Evolutionary conservation across 2,797 vertebrate species (phyloP), one percentile per base, ranked within the genome.

Genomic region (Falco novaeseelandiae): DNA sequence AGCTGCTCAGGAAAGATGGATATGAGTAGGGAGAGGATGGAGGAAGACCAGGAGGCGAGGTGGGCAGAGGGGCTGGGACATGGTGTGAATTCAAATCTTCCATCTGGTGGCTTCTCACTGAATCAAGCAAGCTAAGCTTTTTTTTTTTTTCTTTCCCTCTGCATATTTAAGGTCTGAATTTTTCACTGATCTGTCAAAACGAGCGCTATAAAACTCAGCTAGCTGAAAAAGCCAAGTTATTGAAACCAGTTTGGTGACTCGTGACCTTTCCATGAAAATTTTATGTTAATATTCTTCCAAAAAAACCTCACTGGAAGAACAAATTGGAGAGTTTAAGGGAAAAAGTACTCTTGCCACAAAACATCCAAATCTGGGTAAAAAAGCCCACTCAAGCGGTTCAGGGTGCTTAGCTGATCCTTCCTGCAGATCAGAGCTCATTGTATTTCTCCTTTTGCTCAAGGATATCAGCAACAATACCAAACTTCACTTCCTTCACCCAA

Each of bases 361-460:
- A 12, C 30, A 54, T 30, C 67, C 89, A 34, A 77, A 57, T 18
- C 21, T 40, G 72, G 79, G 83, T 46, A 52, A 70, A 83, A 79
- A 69, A 48, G 6, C 32, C 38, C 1, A 0, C 16, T 14, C 3
- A 30, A 59, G 67, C 61, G 19, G 54, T 29, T 79, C 1, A 20
- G 91, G 82, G 78, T 6, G 44, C 18, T 49, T 5, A 27, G 70
- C 61, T 62, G 58, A 59, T 76, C 62, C 74, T 63, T 77, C 74
- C 94, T 22, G 66, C n/a, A 20, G 62, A 71, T 85, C 91, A 76
- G 85, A 92, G 91, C 93, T 85, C 93, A 57, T 93, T 76, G 67
- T 85, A 4, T 70, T 94, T 26, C 72, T 76, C 32, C 70, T 63
- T 71, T 79, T 17, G 65, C 88, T 82, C 86, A 9, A 12, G 85